These are phyloP conservation scores for Hybognathus amarus DNA, from an alignment of 2,797 vertebrate genomes.

Conservation along the genomic window DNA sequence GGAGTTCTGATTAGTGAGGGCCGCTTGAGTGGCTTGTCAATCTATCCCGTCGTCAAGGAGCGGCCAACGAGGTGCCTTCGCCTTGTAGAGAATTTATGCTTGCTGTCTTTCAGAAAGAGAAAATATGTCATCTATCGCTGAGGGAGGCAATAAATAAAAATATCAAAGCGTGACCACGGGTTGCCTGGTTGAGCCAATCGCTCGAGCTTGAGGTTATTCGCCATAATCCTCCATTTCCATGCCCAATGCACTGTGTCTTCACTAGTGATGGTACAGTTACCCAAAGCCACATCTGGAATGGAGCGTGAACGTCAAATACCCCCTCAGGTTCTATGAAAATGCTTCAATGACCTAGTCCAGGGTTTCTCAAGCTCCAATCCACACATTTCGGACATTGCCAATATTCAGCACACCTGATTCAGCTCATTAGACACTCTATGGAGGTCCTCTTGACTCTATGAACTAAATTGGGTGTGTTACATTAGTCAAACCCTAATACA, in stretches of 20 bases:
- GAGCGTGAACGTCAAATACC: conserved; percentile 16
- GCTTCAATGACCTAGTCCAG: not conserved
- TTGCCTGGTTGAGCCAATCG: conserved; percentile 16
- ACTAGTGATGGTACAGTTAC: conserved; percentile 18
- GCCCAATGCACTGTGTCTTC: conserved; percentile 33
- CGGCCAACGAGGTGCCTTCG: conserved; percentile 46
- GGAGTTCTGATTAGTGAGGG: conserved; percentile 50
- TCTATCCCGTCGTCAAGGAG: conserved; percentile 40
- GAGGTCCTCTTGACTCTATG: not conserved
- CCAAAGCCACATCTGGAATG: conserved; percentile 6
- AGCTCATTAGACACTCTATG: not conserved
- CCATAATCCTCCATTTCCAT: conserved; percentile 46
- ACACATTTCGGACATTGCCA: not conserved
- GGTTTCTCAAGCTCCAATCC: not conserved
- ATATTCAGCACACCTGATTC: not conserved
- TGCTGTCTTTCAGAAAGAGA: conserved; percentile 29
- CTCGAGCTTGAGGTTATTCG: conserved; percentile 38
- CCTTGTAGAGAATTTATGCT: conserved; percentile 37
- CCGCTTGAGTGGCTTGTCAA: conserved; percentile 59
- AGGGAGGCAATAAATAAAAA: conserved; percentile 54
- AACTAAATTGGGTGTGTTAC: not conserved
- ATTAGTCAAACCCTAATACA: conserved; percentile 1
- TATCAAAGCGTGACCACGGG: conserved; percentile 30
- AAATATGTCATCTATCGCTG: conserved; percentile 35
- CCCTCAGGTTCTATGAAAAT: conserved; percentile 14